Evolutionary conservation across 2,888 invertebrate species (phyloP).

Genomic region (Acrocyrtus sp.): DNA sequence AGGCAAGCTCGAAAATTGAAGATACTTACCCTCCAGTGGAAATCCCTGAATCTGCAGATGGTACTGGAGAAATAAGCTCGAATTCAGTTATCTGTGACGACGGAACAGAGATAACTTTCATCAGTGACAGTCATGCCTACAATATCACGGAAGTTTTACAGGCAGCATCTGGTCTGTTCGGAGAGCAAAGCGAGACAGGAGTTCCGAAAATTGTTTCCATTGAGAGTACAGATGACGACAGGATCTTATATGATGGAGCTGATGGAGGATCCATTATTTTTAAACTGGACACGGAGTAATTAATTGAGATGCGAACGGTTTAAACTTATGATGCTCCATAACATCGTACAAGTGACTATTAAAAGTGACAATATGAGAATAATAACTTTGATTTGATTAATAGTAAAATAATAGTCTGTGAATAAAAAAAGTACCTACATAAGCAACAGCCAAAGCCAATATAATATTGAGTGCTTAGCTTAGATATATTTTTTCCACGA

Average conservation of each 20-base stretch:
- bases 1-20: neutral
- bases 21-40: neutral
- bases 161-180: conserved; percentile 13
- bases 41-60: no score
- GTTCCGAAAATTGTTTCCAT: conserved; percentile 33
- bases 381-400: no score
- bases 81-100: conserved; percentile 4
- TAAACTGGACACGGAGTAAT: conserved; percentile 7
- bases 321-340: no score
- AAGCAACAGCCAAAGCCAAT: no score
- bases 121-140: conserved; percentile 2
- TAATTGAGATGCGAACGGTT: no score
- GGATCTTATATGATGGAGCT: conserved; percentile 1
- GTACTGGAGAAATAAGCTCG: no score
- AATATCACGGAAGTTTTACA: conserved; percentile 13
- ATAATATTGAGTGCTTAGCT: no score
- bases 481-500: no score
- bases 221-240: conserved; percentile 18
- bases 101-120: conserved; percentile 2
- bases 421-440: no score
- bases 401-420: no score
- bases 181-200: conserved; percentile 1
- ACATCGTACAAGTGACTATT: no score
- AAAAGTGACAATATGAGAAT: no score
- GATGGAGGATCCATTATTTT: neutral